Evolutionary conservation across 2,888 invertebrate species (phyloP).

Genomic region (Archips crataeganus): DNA sequence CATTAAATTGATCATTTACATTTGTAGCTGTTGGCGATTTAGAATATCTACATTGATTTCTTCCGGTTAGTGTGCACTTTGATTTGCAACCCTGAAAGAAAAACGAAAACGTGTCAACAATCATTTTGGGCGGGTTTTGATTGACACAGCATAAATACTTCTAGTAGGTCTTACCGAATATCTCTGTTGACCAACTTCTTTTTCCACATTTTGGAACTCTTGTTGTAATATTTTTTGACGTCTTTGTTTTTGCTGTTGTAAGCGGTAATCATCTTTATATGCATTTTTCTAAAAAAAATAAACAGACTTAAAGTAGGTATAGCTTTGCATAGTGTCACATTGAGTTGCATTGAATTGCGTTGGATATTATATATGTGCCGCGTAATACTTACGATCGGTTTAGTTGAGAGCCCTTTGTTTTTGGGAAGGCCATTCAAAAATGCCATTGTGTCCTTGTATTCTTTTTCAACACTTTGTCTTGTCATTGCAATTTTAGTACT

Average conservation of each 20-base stretch:
- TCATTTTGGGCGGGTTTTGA: background rate
- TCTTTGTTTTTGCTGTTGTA: conserved; percentile 61
- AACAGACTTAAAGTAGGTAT: background rate
- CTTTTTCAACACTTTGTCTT: conserved; percentile 88
- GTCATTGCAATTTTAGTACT: conserved; percentile 79
- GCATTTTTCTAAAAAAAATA: conserved; percentile 58
- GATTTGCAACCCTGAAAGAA: conserved; percentile 57
- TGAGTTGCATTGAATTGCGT: background rate
- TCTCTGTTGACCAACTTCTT: conserved; percentile 63
- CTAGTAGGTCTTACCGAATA: conserved; percentile 55
- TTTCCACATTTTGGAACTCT: conserved; percentile 72
- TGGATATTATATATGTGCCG: background rate
- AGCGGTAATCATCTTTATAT: conserved; percentile 69
- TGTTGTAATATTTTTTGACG: conserved; percentile 72
- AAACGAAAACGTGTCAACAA: conserved; percentile 13
- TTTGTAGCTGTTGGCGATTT: conserved; percentile 56
- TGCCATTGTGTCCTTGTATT: conserved; percentile 75
- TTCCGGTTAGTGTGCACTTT: conserved; percentile 34
- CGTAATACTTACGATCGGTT: conserved; percentile 66
- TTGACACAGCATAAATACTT: background rate
- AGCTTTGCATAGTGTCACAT: no score
- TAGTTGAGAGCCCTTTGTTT: conserved; percentile 53
- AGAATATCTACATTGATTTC: conserved; percentile 49
- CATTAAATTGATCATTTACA: conserved; percentile 51
- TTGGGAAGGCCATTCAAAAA: conserved; percentile 75